Base-by-base conservation (phyloP, 2,797 vertebrate species). In the Sparus aurata region DNA sequence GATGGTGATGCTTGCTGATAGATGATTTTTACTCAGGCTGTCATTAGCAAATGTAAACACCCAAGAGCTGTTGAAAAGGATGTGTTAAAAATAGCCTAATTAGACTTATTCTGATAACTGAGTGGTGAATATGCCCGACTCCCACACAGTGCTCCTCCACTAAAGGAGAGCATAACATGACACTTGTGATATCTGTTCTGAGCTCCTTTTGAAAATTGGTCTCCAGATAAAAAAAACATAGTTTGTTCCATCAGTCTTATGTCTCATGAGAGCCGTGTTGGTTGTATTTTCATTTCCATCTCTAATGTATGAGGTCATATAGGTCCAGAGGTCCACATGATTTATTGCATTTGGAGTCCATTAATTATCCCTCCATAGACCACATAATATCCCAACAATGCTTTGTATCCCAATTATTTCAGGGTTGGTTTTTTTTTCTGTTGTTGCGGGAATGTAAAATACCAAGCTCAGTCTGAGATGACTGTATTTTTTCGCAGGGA, bases 31-130 rank as follows among this genome's bases (percentile, higher is more conserved):
- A 90, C 89, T 80, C 79, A 18, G 88, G 85, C 93, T 91, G 90
- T 92, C 90, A 90, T 95, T 95, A 93, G 91, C 80, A 87, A 90
- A 93, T 88, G 82, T 93, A 93, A 95, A 93, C 87, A 93, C 86
- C 93, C 92, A 47, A 84, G 82, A 93, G 90, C 92, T 89, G 87
- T 93, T 91, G 81, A 91, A 88, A 87, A 83, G 81, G 86, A 87
- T 79, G 85, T 83, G 88, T 93, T 94, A 95, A 95, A 95, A 95
- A 95, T 94, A 95, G 90, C 86, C 91, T 89, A 93, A 95, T 95
- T 94, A 94, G 90, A 90, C 87, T 91, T 87, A 91, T 93, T 91
- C 87, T 87, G 82, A 89, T 93, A 86, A 86, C 87, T 69, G 79
- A 84, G 83, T 89, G 77, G 78, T 87, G 91, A 92, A 91, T 87